Percentiles rank a stretch among this genome's conserved stretches.
Conservation (phyloP, 2,797 vertebrate species). For the Hipposideros larvatus region DNA sequence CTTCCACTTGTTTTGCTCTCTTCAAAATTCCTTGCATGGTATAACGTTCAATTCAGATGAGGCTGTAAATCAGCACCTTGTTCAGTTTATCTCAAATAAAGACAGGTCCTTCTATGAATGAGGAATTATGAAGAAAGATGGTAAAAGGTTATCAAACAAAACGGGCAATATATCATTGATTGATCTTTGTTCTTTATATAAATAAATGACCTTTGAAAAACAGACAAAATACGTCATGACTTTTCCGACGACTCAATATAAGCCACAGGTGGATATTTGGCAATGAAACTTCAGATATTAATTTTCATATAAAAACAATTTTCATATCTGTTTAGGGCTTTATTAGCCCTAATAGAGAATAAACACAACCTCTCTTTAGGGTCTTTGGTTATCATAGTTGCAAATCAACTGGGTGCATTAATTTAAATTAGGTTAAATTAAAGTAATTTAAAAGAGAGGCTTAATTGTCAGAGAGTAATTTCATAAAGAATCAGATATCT, state of each 20-base stretch:
- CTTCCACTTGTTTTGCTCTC: too few species aligned
- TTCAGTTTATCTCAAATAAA: too few species aligned
- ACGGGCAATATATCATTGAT: too few species aligned
- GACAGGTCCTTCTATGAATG: too few species aligned
- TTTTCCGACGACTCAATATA: background rate
- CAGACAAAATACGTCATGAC: too few species aligned
- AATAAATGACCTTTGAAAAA: too few species aligned
- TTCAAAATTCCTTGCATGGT: too few species aligned
- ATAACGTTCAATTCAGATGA: too few species aligned
- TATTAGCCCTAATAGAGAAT: conserved; percentile 46
- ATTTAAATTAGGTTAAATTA: conserved; percentile 63
- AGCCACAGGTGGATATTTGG: conserved; percentile 43
- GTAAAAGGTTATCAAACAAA: too few species aligned
- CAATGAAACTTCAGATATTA: conserved; percentile 40
- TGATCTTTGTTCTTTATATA: too few species aligned
- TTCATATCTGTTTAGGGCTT: conserved; percentile 37
- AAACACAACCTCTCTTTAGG: conserved; percentile 9
- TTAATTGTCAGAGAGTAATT: conserved; percentile 62
- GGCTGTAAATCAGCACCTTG: too few species aligned
- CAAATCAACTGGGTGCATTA: background rate
- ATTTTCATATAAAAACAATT: conserved; percentile 61
- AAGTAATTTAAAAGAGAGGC: conserved; percentile 51
- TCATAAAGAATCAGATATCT: conserved; percentile 36
- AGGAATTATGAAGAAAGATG: too few species aligned
- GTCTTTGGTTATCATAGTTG: conserved; percentile 47